A percentile compares a stretch with the other conserved stretches of the same genome.
Conservation (phyloP, 2,797 vertebrate genomes). For the Lerista edwardsae region DNA sequence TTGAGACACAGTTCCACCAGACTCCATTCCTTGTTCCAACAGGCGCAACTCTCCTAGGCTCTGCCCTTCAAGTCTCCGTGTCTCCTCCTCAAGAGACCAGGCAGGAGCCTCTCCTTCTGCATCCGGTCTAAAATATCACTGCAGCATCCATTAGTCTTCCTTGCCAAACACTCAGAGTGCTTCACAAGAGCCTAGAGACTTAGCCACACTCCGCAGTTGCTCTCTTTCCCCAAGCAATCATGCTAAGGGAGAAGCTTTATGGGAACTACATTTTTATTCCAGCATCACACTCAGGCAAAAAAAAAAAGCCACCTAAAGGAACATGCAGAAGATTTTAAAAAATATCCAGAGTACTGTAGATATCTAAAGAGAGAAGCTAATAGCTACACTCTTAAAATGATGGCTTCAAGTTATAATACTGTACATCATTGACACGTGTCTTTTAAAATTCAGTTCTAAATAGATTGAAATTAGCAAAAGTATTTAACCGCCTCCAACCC, state of each 20-base stretch:
- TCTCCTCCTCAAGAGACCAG: not conserved
- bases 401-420: not conserved
- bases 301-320: constrained; percentile 9
- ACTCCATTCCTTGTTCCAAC: not conserved
- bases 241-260: not conserved
- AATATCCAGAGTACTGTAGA: not conserved
- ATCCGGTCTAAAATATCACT: constrained; percentile 23
- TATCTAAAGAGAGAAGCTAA: not conserved
- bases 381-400: not conserved
- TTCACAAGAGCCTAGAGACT: not conserved
- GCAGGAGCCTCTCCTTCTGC: constrained; percentile 26
- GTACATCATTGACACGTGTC: not conserved
- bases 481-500: not conserved
- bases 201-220: not conserved
- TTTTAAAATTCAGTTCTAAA: not conserved
- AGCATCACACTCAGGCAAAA: not conserved
- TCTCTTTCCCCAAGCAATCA: not conserved
- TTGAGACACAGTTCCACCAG: not conserved
- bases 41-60: not conserved
- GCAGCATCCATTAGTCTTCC: constrained; percentile 8
- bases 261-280: not conserved
- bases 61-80: not conserved
- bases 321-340: not conserved
- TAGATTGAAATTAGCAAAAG: not conserved
- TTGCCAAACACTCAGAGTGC: constrained; percentile 27